A percentile compares a stretch with the other conserved stretches of the same genome.
These are phyloP conservation scores for Liodrosophila aerea DNA, from an alignment of 2,888 invertebrate species.

Conservation along the genomic window DNA sequence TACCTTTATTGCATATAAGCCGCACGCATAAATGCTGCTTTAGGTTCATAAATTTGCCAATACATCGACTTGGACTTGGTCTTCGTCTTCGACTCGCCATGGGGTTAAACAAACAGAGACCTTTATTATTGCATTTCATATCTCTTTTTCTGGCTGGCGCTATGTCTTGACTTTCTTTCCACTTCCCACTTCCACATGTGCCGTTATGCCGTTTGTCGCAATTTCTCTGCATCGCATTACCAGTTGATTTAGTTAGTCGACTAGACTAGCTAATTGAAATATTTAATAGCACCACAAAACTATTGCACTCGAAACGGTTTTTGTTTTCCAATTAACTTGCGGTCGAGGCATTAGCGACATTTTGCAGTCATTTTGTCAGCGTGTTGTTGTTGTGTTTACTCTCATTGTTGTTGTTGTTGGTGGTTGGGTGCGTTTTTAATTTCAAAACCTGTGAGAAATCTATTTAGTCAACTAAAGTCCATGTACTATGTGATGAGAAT, in stretches of 20 bases:
- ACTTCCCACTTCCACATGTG: conserved; percentile 51
- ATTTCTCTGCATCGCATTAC: neutral
- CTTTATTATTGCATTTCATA: conserved; percentile 5
- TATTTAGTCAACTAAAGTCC: conserved; percentile 6
- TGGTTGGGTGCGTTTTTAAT: conserved; percentile 51
- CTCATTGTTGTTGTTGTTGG: too few species aligned
- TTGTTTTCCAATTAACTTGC: conserved; percentile 48
- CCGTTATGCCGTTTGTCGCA: neutral
- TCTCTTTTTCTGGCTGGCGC: conserved; percentile 8
- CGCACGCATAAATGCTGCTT: conserved; percentile 77
- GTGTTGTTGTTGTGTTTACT: conserved; percentile 12
- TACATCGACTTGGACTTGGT: conserved; percentile 31
- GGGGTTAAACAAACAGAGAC: conserved; percentile 68
- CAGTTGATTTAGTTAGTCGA: conserved; percentile 11
- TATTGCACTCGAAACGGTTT: conserved; percentile 58
- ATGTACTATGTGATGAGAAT: conserved; percentile 1
- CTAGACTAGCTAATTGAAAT: conserved; percentile 68
- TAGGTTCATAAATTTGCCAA: conserved; percentile 75
- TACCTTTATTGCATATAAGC: conserved; percentile 76
- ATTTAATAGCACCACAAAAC: conserved; percentile 61
- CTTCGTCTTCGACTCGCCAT: too few species aligned
- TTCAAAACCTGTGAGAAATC: conserved; percentile 62
- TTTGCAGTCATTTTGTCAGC: conserved; percentile 16
- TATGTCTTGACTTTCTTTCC: conserved; percentile 40
- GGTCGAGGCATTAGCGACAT: conserved; percentile 21